phyloP scores from a whole-genome alignment of 2,113 vertebrate species.

The Plectropomus leopardus region DNA sequence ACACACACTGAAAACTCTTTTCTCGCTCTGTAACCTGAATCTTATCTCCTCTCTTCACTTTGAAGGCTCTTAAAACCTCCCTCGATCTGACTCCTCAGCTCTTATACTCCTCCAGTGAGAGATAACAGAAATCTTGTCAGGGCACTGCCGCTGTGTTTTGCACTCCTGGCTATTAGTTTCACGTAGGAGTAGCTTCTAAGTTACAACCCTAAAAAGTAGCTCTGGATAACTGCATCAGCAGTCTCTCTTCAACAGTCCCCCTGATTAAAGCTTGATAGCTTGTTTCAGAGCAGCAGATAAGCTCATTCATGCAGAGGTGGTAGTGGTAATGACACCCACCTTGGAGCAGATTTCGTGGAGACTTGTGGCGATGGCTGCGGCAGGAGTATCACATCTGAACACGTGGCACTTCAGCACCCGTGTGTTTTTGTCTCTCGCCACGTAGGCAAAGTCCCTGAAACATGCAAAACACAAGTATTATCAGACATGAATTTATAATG shows the following conservation, averaged over 20 bases:
- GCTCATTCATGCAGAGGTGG: conserved; percentile 3
- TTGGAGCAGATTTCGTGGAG: conserved; percentile 98
- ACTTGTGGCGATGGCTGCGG: conserved; percentile 96
- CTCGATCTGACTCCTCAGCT: not conserved
- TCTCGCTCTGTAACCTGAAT: conserved; percentile 4
- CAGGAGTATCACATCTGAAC: conserved; percentile 98
- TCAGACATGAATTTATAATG: not conserved
- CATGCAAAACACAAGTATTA: conserved; percentile 1
- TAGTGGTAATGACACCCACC: conserved; percentile 78
- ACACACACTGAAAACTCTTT: not conserved
- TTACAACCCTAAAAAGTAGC: not conserved
- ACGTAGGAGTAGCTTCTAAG: not conserved
- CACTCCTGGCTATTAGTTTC: not conserved
- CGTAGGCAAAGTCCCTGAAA: conserved; percentile 96
- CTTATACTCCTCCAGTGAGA: not conserved
- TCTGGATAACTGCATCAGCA: conserved; percentile 7
- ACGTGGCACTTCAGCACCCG: conserved; percentile 98
- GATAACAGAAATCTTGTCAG: conserved; percentile 27
- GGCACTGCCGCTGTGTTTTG: not conserved
- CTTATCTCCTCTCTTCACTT: conserved; percentile 18
- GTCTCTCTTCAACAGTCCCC: not conserved
- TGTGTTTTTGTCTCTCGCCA: conserved; percentile 97
- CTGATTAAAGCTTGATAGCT: conserved; percentile 32
- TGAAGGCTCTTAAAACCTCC: conserved; percentile 13
- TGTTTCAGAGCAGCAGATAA: conserved; percentile 39